Evolutionary conservation across 2,797 vertebrate species (phyloP), one percentile per base, ranked within the genome.

Genomic region (Sebastes baramenuke): DNA sequence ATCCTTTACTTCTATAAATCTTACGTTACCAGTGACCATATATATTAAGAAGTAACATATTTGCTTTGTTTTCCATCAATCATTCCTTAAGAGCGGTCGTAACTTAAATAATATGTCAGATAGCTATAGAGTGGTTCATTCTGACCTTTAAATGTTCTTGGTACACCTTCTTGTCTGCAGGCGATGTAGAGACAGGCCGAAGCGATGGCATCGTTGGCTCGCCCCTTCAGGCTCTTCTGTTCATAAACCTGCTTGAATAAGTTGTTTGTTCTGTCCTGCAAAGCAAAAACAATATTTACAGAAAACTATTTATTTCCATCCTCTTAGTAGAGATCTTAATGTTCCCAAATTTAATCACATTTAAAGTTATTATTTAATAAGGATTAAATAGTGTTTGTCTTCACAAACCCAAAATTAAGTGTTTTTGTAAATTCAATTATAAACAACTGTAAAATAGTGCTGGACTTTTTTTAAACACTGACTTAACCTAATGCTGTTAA

Each of bases 231-330:
- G 92, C 98, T 99, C 95, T 99, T 99, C 91, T 99, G 99, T 87
- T 99, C 99, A 82, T 99, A 99, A 66, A 99, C 98, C 96, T 99
- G 99, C 91, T 99, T 99, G 95, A 99, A 99, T 95, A 99, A 96
- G 95, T 99, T 99, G 96, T 99, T 99, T 88, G 99, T 99, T 95
- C 99, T 96, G 96, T 99, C 99, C 99, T 99, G 95, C 64, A 38
- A 25, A 62, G 27, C 4, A 6, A 75, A 82, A 58, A 29, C 24
- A 77, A 1, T 0, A 4, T 61, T 80, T 16, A 73, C 20, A 70
- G 25, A 20, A 30, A 61, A 13, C 8, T 32, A 32, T 9, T 59
- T 20, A 54, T 34, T n/a, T 36, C 6, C 1, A n/a, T 52, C 5
- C 24, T 20, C 8, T 5, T 6, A 32, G 3, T 20, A 24, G 67